Evolutionary conservation across 2,113 vertebrate species (phyloP), one percentile per base, ranked within the genome.

Genomic region (Brachyistius frenatus): DNA sequence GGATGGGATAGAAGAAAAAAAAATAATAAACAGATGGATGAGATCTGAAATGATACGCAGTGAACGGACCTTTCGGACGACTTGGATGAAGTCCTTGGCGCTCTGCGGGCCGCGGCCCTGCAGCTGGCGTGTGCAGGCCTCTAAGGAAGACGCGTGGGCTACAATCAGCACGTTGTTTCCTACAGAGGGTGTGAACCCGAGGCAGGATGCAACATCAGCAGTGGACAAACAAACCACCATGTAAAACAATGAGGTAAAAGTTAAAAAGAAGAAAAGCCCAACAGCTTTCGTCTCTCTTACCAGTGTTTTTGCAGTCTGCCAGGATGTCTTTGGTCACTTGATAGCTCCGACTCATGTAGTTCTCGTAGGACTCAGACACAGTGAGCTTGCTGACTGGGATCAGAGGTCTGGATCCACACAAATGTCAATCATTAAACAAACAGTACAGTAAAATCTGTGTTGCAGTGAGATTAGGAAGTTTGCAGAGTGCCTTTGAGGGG

Each of bases 241-340:
- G 44, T 56, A 64, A 39, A 46, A 55, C 31, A 65, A 73, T 14
- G 11, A 54, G 39, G 55, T 4, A 56, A 66, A 55, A 23, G 39
- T 46, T 71, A 33, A 62, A 55, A 65, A 31, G 31, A 55, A 63
- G 14, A 35, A 53, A 37, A 36, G 41, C 71, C 58, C 32, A 14
- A 54, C 3, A 63, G 47, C 37, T 2, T 60, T 33, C 44, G 33
- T 11, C 31, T 16, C 9, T 72, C 86, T 78, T 88, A 97, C 98
- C 98, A 94, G 96, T 95, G 89, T 93, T 94, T 94, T 96, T 96
- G 93, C 97, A 97, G 93, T 97, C 96, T 11, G 95, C 93, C 91
- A 99, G 95, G 89, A 99, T 98, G 58, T 99, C 98, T 92, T 97
- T 97, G 5, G 97, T 98, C 57, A 99, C 97, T 90, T 98, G 97